Base-by-base conservation (phyloP, 2,797 vertebrate genomes). In the Sebastes cheni region DNA sequence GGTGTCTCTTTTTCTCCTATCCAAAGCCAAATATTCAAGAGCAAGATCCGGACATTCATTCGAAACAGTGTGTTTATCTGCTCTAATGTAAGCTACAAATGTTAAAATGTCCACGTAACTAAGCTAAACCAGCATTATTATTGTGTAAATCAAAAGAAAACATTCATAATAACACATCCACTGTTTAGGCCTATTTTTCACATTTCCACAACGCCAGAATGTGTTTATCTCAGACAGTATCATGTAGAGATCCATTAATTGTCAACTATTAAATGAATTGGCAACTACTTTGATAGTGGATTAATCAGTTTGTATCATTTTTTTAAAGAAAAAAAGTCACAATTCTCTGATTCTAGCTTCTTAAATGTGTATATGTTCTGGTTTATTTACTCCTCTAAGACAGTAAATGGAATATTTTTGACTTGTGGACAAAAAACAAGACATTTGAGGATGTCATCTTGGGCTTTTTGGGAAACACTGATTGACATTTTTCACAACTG, bases 41-140 rank as follows among this genome's bases (percentile, higher is more conserved):
- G 29, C 29, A 29, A 32, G 6, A 55, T 13, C 8, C 0, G 8
- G 46, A 68, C 13, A 54, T n/a, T 13, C 10, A 54, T 56, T 16
- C 8, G 46, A 55, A 69, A 34, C 22, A 7, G 32, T 25, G 9
- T 58, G 1, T 73, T 42, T 23, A 67, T 62, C 54, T 23, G 13
- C 55, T 50, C 27, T 34, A 22, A 29, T 27, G 27, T 34, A n/a
- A 61, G 8, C 5, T 39, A 52, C 0, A 60, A 27, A 59, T 5
- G 22, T 60, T 6, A 29, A 3, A 0, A 46, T 46, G 18, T 30
- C 70, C 20, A 69, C 14, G 8, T 34, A 56, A 56, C 5, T 14
- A 10, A 70, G 32, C 0, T 39, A 25, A 10, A 0, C 12, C n/a
- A 64, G 0, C n/a, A 4, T 12, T n/a, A 62, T 32, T 5, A 64